Percentiles rank a stretch among this genome's conserved stretches.
Conservation (phyloP, 2,113 vertebrate genomes). For the Daphoenositta chrysoptera region DNA sequence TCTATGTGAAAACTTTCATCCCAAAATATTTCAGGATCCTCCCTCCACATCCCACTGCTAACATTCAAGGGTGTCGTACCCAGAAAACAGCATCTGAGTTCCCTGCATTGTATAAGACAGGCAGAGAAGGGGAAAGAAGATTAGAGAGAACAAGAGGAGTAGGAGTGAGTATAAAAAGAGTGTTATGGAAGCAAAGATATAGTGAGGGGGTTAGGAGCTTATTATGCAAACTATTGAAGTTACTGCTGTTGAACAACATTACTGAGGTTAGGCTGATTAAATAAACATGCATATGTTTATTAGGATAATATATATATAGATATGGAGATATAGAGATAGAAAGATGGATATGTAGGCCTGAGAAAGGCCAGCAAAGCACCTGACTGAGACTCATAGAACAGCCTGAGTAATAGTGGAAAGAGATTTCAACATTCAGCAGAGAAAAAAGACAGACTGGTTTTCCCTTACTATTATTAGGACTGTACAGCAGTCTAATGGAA, state of each 20-base stretch:
- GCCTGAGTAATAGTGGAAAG: neutral
- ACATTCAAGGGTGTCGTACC: neutral
- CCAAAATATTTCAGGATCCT: neutral
- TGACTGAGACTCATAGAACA: neutral
- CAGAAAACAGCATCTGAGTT: conserved; percentile 8
- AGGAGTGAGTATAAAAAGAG: neutral
- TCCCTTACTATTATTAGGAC: neutral
- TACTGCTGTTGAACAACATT: neutral
- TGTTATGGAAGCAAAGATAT: neutral
- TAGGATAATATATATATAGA: neutral
- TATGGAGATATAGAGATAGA: no score
- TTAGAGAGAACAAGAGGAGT: conserved; percentile 7
- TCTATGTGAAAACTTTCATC: neutral
- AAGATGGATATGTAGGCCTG: neutral
- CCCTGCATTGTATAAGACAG: neutral
- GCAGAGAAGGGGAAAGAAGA: neutral
- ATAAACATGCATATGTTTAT: neutral
- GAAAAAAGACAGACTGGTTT: neutral
- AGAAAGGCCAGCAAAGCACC: neutral
- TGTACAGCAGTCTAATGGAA: neutral
- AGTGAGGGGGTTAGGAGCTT: neutral
- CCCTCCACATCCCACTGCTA: neutral
- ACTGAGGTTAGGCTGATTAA: neutral
- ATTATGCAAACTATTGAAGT: neutral
- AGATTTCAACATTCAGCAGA: neutral